Conservation (phyloP, 2,888 invertebrate genomes). For the Linnaemya tessellans region DNA sequence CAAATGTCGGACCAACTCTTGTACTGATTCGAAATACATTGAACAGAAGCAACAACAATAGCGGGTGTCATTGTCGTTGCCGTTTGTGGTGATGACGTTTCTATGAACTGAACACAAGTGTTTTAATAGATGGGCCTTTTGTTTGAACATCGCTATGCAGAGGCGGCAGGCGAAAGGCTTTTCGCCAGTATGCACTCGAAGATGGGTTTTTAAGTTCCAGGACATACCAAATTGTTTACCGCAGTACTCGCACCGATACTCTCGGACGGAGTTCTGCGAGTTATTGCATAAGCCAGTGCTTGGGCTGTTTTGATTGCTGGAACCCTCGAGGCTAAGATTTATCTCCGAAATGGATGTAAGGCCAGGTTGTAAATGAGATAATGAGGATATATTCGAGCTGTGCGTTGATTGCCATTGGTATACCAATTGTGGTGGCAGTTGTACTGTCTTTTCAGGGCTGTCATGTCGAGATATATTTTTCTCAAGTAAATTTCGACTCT, state of each 20-base stretch:
- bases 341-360: constrained; percentile 79
- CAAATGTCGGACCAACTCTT: constrained; percentile 93
- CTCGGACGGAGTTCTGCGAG: constrained; percentile 87
- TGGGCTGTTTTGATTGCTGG: constrained; percentile 76
- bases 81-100: constrained; percentile 89
- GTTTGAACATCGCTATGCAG: constrained; percentile 96
- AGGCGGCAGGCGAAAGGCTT: constrained; percentile 95
- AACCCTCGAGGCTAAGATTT: constrained; percentile 75
- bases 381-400: constrained; percentile 79
- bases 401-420: constrained; percentile 83
- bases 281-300: constrained; percentile 71
- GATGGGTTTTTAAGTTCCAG: constrained; percentile 95
- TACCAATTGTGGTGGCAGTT: constrained; percentile 84
- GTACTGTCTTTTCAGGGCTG: constrained; percentile 85
- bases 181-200: constrained; percentile 94
- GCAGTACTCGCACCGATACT: constrained; percentile 94
- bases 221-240: constrained; percentile 96
- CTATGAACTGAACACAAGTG: constrained; percentile 95
- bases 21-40: constrained; percentile 92
- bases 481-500: constrained; percentile 79
- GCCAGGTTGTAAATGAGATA: constrained; percentile 79
- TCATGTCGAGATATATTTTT: constrained; percentile 85
- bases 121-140: constrained; percentile 93
- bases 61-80: constrained; percentile 89
- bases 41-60: constrained; percentile 95